Evolutionary conservation across 2,797 vertebrate species (phyloP).

Genomic region (Bradypodion ventrale): DNA sequence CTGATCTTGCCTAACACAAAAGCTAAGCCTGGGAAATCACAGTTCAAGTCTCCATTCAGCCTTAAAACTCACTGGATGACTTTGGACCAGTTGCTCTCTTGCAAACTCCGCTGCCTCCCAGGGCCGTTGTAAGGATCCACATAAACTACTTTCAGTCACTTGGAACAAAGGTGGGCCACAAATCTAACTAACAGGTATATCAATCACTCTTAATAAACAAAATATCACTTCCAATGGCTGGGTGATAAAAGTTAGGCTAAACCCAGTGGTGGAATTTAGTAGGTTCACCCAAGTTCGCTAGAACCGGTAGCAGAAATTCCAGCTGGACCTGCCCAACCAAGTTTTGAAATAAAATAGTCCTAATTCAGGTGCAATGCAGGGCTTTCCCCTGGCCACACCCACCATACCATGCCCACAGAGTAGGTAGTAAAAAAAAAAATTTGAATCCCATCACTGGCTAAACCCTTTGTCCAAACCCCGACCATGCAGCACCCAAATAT

Average conservation of each 20-base stretch:
- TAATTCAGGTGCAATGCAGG: too few relatives aligned
- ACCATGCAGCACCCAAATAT: neutral
- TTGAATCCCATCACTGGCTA: too few relatives aligned
- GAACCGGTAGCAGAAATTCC: too few relatives aligned
- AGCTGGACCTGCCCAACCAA: too few relatives aligned
- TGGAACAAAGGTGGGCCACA: neutral
- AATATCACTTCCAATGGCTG: neutral
- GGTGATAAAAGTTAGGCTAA: neutral
- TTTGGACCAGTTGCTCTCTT: neutral
- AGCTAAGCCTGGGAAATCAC: neutral
- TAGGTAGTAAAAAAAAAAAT: too few relatives aligned
- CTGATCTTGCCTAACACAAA: neutral
- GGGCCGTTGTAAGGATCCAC: neutral
- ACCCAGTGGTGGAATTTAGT: too few relatives aligned
- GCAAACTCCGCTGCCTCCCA: neutral
- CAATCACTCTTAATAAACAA: neutral
- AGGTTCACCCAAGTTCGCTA: too few relatives aligned
- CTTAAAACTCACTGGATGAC: neutral
- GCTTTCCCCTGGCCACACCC: too few relatives aligned
- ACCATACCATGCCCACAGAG: too few relatives aligned
- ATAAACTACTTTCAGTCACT: neutral
- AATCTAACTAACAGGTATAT: neutral
- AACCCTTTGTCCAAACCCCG: neutral
- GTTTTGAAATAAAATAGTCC: too few relatives aligned
- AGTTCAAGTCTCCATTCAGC: neutral